These are phyloP conservation scores for Oscheius sp. DNA, from an alignment of 2,888 invertebrate genomes.

Conservation along the genomic window DNA sequence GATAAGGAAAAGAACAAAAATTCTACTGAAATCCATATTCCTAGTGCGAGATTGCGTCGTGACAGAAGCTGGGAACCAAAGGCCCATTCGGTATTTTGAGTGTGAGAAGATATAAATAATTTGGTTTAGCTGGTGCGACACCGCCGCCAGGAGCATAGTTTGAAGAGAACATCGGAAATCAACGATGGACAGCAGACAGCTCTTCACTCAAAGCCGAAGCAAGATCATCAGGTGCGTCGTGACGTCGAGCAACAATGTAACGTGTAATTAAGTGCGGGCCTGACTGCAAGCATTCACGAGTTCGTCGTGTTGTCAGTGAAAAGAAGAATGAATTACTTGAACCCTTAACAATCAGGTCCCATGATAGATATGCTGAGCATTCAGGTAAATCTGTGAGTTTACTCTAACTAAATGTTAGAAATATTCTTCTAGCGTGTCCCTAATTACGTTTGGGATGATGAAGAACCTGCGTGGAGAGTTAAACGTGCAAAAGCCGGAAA, in stretches of 20 bases:
- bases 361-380: not conserved
- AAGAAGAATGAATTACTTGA: not conserved
- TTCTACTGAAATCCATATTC: conserved; percentile 15
- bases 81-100: conserved; percentile 1
- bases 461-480: too few relatives aligned
- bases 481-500: conserved; percentile 3
- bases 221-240: conserved; percentile 15
- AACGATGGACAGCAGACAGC: conserved; percentile 21
- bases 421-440: not conserved
- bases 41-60: conserved; percentile 15
- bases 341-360: too few relatives aligned
- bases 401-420: not conserved
- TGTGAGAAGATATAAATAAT: conserved; percentile 11
- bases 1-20: conserved; percentile 11
- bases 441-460: too few relatives aligned
- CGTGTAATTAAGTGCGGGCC: conserved; percentile 6
- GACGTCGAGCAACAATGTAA: not conserved
- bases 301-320: too few relatives aligned
- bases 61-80: not conserved
- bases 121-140: not conserved
- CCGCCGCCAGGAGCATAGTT: conserved; percentile 22
- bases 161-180: conserved; percentile 19
- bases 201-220: conserved; percentile 13
- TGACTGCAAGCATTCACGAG: conserved; percentile 12
- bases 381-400: not conserved